Percentiles rank a stretch among this genome's conserved stretches.
These are phyloP conservation scores for Ctenomys sociabilis DNA, from an alignment of 2,113 vertebrate species.

Conservation along the genomic window DNA sequence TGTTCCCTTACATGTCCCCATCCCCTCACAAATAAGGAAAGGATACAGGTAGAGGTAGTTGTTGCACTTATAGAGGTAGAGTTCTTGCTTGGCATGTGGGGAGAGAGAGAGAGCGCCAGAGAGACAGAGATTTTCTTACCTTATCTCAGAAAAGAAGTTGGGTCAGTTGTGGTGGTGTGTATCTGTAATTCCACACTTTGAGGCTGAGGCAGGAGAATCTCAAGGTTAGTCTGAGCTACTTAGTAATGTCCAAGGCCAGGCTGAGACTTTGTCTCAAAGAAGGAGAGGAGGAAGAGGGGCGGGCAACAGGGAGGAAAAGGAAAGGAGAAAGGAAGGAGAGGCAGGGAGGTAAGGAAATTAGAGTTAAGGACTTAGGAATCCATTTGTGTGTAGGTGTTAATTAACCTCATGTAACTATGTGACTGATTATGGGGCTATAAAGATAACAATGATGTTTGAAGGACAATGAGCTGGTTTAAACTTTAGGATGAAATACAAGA, in stretches of 20 bases:
- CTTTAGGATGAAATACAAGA: not conserved
- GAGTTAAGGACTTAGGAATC: constrained; percentile 29
- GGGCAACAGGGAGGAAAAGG: not conserved
- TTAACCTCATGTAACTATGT: constrained; percentile 6
- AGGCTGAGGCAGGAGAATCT: not conserved
- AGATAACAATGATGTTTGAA: not conserved
- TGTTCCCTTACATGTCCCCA: not conserved
- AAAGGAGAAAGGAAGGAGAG: not conserved
- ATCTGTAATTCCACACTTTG: not conserved
- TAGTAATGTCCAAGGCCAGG: no score
- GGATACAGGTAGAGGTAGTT: not conserved
- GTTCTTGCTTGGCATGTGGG: not conserved
- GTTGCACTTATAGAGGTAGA: not conserved
- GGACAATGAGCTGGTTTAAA: not conserved
- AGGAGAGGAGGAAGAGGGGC: not conserved
- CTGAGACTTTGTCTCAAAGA: not conserved
- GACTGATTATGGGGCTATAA: not conserved
- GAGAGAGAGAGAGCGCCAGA: not conserved
- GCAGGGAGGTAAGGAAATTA: not conserved
- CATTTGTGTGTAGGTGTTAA: not conserved
- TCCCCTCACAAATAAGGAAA: not conserved
- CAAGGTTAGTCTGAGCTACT: no score
- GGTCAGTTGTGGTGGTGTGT: not conserved
- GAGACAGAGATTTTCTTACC: not conserved
- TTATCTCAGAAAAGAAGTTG: not conserved